Evolutionary conservation across 35 echinoderm and acorn worm genomes (phyloP).

Genomic region (Amphiura filiformis): DNA sequence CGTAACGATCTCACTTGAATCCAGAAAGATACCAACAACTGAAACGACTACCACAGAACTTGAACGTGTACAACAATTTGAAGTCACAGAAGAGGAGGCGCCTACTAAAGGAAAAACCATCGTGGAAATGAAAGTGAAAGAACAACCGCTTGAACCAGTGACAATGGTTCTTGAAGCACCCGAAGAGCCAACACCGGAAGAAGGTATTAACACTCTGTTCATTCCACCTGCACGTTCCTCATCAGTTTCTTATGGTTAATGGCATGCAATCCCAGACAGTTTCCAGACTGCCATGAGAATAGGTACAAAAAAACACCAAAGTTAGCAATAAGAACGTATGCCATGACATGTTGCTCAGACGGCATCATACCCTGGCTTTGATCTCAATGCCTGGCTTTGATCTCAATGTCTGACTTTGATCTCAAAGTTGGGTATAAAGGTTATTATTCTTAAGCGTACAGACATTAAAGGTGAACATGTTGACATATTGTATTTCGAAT

Average conservation of each 20-base stretch:
- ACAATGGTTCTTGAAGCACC: background rate
- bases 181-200: background rate
- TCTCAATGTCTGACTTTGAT: too few species aligned
- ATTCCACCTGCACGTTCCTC: background rate
- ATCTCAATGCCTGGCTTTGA: too few species aligned
- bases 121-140: background rate
- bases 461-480: too few species aligned
- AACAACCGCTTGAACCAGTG: background rate
- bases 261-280: too few species aligned
- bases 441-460: too few species aligned
- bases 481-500: too few species aligned
- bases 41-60: background rate
- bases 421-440: too few species aligned
- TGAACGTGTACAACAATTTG: background rate
- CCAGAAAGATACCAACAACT: background rate
- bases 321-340: background rate
- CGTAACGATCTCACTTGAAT: background rate
- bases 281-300: background rate
- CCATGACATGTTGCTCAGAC: background rate
- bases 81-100: background rate
- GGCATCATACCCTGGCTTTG: background rate
- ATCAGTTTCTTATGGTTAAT: too few species aligned
- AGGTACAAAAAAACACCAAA: background rate
- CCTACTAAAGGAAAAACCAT: background rate
- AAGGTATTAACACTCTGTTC: background rate